Evolutionary conservation across 2,797 vertebrate species (phyloP), one percentile per base, ranked within the genome.

Genomic region (Lepilemur ruficaudatus): DNA sequence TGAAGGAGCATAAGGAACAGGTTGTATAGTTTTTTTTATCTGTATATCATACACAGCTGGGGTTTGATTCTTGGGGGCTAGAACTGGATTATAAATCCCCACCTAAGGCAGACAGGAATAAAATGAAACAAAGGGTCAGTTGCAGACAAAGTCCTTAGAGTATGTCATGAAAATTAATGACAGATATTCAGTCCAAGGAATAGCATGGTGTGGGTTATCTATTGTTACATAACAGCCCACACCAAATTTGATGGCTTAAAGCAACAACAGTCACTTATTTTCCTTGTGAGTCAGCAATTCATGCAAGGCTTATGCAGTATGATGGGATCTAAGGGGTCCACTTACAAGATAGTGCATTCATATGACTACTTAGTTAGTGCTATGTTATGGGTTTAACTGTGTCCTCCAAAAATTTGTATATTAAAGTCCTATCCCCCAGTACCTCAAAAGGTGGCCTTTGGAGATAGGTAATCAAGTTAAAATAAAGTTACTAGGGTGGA

Each of bases 221-320:
- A 78, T 28, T 38, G 3, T 14, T 89, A 32, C 6, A 48, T 22
- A 57, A 25, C 12, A 84, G 12, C 7, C 20, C 28, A 73, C 18
- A 81, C 30, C 1, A n/a, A n/a, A 80, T 48, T 69, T 43, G 70
- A 13, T 14, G 7, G 20, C 20, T 92, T 61, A 55, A 83, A 81
- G 28, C 15, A 76, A 55, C 2, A 50, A 14, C 0, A 18, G 9
- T 75, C 35, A n/a, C 20, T 52, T 57, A 91, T 35, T 81, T 89
- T 87, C 38, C n/a, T 70, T 15, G 50, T 52, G 4, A 78, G 23
- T 65, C 28, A 79, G 5, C 8, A 78, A 57, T 55, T 61, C 73
- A 10, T 35, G 1, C 5, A 52, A 25, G 0, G 20, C 7, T 61
- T 1, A 41, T 1, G 10, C 13, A 55, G 13, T 14, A 18, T 5